phyloP scores from a whole-genome alignment of 2,888 invertebrate species.

The Mimumesa dahlbomi region DNA sequence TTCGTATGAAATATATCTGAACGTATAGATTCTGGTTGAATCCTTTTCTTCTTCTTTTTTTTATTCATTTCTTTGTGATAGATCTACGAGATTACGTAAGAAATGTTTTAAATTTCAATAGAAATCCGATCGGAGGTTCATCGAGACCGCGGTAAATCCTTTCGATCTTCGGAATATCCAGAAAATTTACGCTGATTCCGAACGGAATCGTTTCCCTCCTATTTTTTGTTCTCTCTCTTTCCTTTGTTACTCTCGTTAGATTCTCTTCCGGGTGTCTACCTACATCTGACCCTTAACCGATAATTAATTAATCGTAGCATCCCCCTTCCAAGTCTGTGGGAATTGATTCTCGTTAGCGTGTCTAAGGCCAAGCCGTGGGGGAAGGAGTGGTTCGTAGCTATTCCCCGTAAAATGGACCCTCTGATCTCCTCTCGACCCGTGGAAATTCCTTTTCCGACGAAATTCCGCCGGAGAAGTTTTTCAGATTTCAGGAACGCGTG shows the following conservation, averaged over 20 bases:
- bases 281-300: constrained; percentile 42
- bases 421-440: constrained; percentile 37
- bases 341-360: constrained; percentile 59
- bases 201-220: background rate
- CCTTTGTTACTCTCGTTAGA: background rate
- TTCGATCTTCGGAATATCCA: background rate
- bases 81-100: too few relatives aligned
- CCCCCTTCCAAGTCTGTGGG: constrained; percentile 18
- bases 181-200: background rate
- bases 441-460: constrained; percentile 35
- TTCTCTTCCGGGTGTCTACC: constrained; percentile 9
- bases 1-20: too few relatives aligned
- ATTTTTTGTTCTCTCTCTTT: background rate
- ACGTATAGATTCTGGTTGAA: too few relatives aligned
- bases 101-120: too few relatives aligned
- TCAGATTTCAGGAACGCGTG: constrained; percentile 34
- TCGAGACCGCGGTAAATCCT: too few relatives aligned
- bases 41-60: too few relatives aligned
- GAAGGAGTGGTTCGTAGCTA: constrained; percentile 27
- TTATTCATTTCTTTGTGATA: too few relatives aligned
- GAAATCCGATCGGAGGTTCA: too few relatives aligned
- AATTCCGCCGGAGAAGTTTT: constrained; percentile 44
- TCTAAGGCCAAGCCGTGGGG: constrained; percentile 21
- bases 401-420: constrained; percentile 47
- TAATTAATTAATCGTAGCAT: constrained; percentile 61